Evolutionary conservation across 2,113 vertebrate species (phyloP), one percentile per base, ranked within the genome.

Genomic region (Tor tambroides): DNA sequence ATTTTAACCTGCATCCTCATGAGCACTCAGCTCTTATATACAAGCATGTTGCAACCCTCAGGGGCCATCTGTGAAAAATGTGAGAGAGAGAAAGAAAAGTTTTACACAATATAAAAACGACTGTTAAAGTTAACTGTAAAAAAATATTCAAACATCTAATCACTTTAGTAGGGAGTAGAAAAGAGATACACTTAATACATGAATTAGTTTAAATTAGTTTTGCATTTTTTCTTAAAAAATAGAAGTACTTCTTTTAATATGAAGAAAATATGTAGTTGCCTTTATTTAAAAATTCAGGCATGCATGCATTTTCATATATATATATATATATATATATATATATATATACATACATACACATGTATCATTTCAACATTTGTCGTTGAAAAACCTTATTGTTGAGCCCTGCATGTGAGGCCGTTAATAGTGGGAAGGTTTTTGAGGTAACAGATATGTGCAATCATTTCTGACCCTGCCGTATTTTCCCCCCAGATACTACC

Each of bases 401-500:
- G 67, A 71, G 30, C 30, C 30, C 67, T 71, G 17, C 67, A 35
- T 71, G 32, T 71, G 67, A 35, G 7, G 4, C 21, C 67, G 35
- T 69, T 69, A 69, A 69, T 69, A 69, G 15, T 32, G 15, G 30
- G 65, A 69, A 69, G 6, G 28, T 69, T 67, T 67, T 12, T 41
- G 35, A 63, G 41, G 35, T 63, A 35, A 5, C 30, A 63, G 12
- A 38, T 63, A 43, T 63, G 28, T 43, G n/a, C 56, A 80, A n/a
- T 87, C 17, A 26, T 61, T 80, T 88, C 56, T 72, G 69, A 74
- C 23, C 56, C 32, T 35, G 61, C 35, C 30, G 5, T 59, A 12
- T 71, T 3, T 30, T n/a, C 2, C 65, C 65, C 11, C 2, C 91
- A 99, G 98, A 89, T 98, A 99, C 93, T 99, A 99, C 89, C 98